These are phyloP conservation scores for Corvus hawaiiensis DNA, from an alignment of 2,113 vertebrate species.

Conservation along the genomic window DNA sequence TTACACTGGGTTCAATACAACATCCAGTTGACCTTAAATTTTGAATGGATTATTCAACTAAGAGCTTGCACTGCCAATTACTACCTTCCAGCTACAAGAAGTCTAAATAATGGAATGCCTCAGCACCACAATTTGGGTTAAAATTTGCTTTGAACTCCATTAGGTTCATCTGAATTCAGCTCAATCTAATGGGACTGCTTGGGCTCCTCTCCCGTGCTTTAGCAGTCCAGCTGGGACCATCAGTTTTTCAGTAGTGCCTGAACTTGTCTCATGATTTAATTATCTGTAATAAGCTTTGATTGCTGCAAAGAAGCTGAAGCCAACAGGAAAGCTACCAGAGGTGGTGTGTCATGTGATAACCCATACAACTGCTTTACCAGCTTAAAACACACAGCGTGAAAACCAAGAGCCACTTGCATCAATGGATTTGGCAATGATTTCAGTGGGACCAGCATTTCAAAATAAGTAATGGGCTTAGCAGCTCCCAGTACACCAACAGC, in stretches of 20 bases:
- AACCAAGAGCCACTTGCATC: background rate
- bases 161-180: background rate
- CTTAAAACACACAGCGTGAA: background rate
- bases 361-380: background rate
- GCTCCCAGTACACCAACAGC: background rate
- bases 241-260: background rate
- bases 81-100: background rate
- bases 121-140: background rate
- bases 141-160: background rate
- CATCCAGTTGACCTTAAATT: background rate
- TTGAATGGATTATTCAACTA: background rate
- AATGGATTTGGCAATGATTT: background rate
- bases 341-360: background rate
- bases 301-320: slow-evolving; percentile 21
- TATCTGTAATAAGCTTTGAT: background rate
- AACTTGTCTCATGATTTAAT: background rate
- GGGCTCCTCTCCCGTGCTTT: background rate
- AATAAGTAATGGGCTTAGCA: background rate
- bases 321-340: background rate
- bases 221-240: background rate
- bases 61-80: background rate
- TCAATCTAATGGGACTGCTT: background rate
- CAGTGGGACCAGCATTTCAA: background rate
- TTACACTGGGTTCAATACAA: background rate
- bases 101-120: background rate